These are phyloP conservation scores for Agrochola lota DNA, from an alignment of 2,888 invertebrate genomes.

Conservation along the genomic window DNA sequence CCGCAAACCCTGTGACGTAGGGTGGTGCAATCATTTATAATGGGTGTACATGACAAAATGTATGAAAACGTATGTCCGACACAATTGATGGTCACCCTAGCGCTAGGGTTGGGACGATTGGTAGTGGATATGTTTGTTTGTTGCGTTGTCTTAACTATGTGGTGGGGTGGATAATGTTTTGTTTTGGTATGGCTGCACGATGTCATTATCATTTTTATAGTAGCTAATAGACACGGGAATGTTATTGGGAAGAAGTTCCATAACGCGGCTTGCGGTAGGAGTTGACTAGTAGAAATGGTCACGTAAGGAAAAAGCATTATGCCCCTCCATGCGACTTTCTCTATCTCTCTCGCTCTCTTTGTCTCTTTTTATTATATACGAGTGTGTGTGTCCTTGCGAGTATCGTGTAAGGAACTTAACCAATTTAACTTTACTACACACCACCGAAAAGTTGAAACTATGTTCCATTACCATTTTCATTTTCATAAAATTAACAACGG, in stretches of 20 bases:
- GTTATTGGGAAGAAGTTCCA: neutral
- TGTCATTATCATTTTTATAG: neutral
- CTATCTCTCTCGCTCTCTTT: too few species aligned
- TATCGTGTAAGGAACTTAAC: too few species aligned
- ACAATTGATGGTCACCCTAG: slow-evolving; percentile 68
- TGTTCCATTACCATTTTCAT: neutral
- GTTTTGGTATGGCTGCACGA: neutral
- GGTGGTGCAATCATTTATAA: slow-evolving; percentile 50
- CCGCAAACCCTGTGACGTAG: slow-evolving; percentile 43
- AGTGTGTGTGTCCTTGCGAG: too few species aligned
- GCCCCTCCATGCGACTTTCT: too few species aligned
- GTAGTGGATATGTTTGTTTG: slow-evolving; percentile 7
- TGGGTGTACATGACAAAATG: slow-evolving; percentile 55
- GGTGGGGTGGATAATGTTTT: neutral
- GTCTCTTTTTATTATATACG: too few species aligned
- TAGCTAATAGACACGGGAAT: neutral
- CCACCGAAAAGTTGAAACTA: neutral
- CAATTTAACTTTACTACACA: too few species aligned
- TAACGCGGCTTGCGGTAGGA: too few species aligned
- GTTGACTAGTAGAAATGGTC: too few species aligned
- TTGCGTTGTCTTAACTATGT: slow-evolving; percentile 12
- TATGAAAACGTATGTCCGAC: slow-evolving; percentile 62
- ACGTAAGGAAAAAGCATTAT: too few species aligned
- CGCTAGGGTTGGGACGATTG: slow-evolving; percentile 46
- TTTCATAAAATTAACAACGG: neutral